Base-by-base conservation (phyloP, 2,888 invertebrate species). In the Ptilodon capucinus region DNA sequence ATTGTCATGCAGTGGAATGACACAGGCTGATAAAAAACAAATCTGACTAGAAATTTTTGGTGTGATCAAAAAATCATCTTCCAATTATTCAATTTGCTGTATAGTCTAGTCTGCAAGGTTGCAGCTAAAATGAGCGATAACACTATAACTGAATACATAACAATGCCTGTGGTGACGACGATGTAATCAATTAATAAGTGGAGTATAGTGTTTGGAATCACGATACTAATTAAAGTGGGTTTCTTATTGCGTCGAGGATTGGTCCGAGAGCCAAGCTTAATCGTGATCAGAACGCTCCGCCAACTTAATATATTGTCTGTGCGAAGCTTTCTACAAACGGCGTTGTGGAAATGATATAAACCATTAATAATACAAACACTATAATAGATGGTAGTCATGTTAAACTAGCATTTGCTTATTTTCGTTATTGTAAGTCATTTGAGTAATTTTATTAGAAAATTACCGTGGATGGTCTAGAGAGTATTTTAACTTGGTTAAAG, bases 141-240 rank as follows among this genome's bases (percentile, higher is more conserved):
- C 32, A 14, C 32, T 4, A 34, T 54, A 54, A 52, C 58, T 60
- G 59, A 45, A 49, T 48, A 58, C 51, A 53, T 57, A 46, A 52
- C 60, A 54, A 55, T 51, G 61, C 58, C 58, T 48, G 50, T 65
- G 60, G 56, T 65, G 60, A 55, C 41, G 38, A 52, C 67, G 75
- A 80, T 80, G 59, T 60, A 73, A 82, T 80, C 81, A 81, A 84
- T 81, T 80, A 84, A 80, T 81, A 78, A 75, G 64, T 57, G 57
- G 48, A 57, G 62, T 72, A 65, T 59, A 62, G 57, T 57, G 57
- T 51, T 51, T 60, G 68, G 70, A 75, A 73, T 78, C 78, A 76
- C 71, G 78, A 79, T 74, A 70, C 64, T 74, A 81, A 82, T 81
- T 78, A 79, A 78, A 76, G 64, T 68, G 56, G 45, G 68, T 79